These are phyloP conservation scores for Myotis planiceps DNA, from an alignment of 2,797 vertebrate genomes.

Conservation along the genomic window DNA sequence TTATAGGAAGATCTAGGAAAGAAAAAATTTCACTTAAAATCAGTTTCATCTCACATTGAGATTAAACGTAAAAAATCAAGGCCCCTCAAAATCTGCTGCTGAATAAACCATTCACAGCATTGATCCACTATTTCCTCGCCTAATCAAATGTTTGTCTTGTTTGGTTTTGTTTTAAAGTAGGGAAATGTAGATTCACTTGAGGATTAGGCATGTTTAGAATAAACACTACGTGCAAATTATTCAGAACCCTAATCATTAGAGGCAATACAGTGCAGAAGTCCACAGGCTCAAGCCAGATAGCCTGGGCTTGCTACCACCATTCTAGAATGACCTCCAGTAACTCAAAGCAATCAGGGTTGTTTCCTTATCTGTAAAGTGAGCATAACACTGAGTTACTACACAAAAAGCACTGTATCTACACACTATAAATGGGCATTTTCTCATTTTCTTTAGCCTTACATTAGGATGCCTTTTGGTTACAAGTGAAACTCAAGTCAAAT, in stretches of 20 bases:
- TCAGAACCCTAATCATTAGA: not conserved
- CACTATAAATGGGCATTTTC: not conserved
- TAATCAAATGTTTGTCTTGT: not conserved
- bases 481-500: not conserved
- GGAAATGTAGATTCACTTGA: not conserved
- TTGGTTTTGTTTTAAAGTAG: not conserved
- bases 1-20: not conserved
- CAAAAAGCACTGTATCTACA: not conserved
- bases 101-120: not conserved
- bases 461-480: not conserved
- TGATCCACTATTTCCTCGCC: not conserved
- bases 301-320: not conserved
- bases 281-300: not conserved
- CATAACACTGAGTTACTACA: not conserved
- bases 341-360: not conserved
- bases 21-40: not conserved
- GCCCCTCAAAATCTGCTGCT: not conserved
- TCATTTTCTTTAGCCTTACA: not conserved
- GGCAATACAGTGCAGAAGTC: not conserved
- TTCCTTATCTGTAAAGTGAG: not conserved
- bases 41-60: not conserved
- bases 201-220: not conserved
- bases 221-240: not conserved
- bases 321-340: not conserved
- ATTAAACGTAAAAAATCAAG: not conserved